These are phyloP conservation scores for Nemapogon koenigi DNA, from an alignment of 2,888 invertebrate genomes.

Conservation along the genomic window DNA sequence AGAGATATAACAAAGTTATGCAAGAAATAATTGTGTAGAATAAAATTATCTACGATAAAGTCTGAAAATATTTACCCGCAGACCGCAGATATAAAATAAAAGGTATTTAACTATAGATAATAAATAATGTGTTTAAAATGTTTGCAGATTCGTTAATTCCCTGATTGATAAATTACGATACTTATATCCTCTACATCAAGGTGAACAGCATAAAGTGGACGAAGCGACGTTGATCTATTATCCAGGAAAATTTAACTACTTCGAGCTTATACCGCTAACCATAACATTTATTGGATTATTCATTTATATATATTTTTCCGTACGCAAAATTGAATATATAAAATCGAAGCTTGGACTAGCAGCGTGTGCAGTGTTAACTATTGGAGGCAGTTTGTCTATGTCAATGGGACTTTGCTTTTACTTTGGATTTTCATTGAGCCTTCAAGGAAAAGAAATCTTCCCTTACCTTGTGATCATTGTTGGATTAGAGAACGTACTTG, in stretches of 20 bases:
- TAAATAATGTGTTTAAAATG: neutral
- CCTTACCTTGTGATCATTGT: slow-evolving; percentile 95
- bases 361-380: slow-evolving; percentile 87
- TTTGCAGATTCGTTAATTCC: slow-evolving; percentile 74
- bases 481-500: slow-evolving; percentile 91
- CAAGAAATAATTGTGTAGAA: no score
- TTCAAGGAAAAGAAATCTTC: slow-evolving; percentile 89
- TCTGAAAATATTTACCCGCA: no score
- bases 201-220: slow-evolving; percentile 40
- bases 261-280: slow-evolving; percentile 83
- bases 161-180: slow-evolving; percentile 72
- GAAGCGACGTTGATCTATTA: slow-evolving; percentile 77
- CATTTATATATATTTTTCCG: slow-evolving; percentile 93
- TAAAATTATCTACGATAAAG: no score
- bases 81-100: no score
- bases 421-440: slow-evolving; percentile 82
- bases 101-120: neutral
- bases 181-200: slow-evolving; percentile 76
- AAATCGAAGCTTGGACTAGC: slow-evolving; percentile 88
- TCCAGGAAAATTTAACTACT: slow-evolving; percentile 86
- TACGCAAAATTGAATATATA: slow-evolving; percentile 93
- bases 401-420: slow-evolving; percentile 89
- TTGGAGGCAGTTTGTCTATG: slow-evolving; percentile 87
- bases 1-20: no score
- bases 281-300: slow-evolving; percentile 87